Evolutionary conservation across 2,797 vertebrate genomes (phyloP).

Genomic region (Taenioides sp.): DNA sequence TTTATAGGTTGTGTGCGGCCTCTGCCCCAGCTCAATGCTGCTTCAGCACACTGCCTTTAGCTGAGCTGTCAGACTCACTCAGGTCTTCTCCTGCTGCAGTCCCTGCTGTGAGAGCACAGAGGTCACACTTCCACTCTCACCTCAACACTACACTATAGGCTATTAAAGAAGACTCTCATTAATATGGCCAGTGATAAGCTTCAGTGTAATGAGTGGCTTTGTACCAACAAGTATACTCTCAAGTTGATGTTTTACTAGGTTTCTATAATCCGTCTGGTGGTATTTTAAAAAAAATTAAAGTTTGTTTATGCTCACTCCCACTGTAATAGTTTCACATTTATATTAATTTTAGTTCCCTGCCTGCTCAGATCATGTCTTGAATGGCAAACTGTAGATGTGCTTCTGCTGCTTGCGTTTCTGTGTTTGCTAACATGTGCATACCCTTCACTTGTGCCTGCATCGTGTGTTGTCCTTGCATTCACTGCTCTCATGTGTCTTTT

Average conservation of each 20-base stretch:
- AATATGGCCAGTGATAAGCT: neutral
- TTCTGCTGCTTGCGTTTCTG: constrained; percentile 28
- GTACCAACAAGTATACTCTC: neutral
- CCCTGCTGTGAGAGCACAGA: constrained; percentile 38
- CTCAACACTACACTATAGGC: constrained; percentile 30
- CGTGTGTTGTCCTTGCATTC: constrained; percentile 59
- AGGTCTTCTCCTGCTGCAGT: constrained; percentile 60
- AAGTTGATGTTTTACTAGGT: neutral
- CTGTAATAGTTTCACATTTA: neutral
- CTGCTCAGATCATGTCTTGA: constrained; percentile 18
- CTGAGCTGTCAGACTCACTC: constrained; percentile 69
- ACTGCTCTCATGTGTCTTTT: constrained; percentile 70
- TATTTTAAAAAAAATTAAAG: neutral
- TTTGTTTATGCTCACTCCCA: neutral
- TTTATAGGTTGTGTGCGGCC: constrained; percentile 24
- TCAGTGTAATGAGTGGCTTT: neutral
- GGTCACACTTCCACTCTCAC: constrained; percentile 47
- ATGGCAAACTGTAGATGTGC: constrained; percentile 14
- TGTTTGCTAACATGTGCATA: constrained; percentile 32
- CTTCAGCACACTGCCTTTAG: constrained; percentile 75
- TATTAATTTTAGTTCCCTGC: neutral
- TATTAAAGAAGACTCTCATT: constrained; percentile 20
- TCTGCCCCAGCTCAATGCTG: constrained; percentile 66
- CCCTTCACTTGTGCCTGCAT: constrained; percentile 59
- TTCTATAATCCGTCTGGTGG: neutral